Evolutionary conservation across 2,888 invertebrate species (phyloP).

Genomic region (Synanthedon formicaeformis): DNA sequence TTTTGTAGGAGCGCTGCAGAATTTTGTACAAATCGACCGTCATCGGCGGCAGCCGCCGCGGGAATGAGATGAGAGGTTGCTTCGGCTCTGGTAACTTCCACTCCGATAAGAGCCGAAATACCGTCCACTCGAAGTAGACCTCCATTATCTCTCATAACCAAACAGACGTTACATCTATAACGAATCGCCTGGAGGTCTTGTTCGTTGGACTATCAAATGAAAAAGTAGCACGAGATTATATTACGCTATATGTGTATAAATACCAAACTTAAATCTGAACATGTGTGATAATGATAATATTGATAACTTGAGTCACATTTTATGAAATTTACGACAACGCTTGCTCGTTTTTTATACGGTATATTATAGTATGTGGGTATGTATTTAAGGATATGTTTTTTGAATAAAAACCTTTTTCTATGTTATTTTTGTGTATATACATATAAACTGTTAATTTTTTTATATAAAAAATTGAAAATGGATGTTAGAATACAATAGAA

Average conservation of each 20-base stretch:
- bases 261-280: constrained; percentile 4
- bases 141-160: constrained; percentile 2
- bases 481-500: no score
- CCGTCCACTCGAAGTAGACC: constrained; percentile 20
- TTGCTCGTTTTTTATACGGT: no score
- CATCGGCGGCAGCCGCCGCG: constrained; percentile 26
- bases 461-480: no score
- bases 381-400: no score
- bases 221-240: constrained; percentile 5
- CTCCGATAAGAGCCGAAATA: constrained; percentile 3
- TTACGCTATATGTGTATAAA: not conserved
- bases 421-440: no score
- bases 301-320: not conserved
- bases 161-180: not conserved
- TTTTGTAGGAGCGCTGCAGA: constrained; percentile 24
- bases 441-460: no score
- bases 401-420: no score
- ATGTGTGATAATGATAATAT: constrained; percentile 6
- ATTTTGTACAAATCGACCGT: constrained; percentile 20
- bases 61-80: constrained; percentile 22
- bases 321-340: no score
- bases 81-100: constrained; percentile 6
- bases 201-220: not conserved
- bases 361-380: no score
- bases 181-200: not conserved